A percentile compares a stretch with the other conserved stretches of the same genome.
Conservation (phyloP, 2,797 vertebrate species). For the Danio aesculapii region DNA sequence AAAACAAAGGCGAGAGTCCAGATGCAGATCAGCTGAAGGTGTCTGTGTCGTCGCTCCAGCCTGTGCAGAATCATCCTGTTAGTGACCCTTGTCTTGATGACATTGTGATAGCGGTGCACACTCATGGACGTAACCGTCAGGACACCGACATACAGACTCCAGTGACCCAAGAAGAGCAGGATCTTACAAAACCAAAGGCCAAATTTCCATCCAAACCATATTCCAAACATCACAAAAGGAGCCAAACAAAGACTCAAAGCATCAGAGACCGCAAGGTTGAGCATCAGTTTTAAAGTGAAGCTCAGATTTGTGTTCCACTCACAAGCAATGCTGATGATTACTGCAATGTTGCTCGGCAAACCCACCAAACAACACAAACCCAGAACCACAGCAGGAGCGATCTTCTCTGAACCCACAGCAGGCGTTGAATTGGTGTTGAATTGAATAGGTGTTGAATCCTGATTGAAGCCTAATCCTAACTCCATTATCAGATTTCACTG, state of each 20-base stretch:
- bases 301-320: constrained; percentile 34
- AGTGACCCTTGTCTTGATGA: constrained; percentile 42
- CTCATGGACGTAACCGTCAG: constrained; percentile 57
- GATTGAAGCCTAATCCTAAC: not conserved
- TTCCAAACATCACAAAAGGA: constrained; percentile 41
- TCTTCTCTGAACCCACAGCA: not conserved
- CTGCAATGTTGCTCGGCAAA: constrained; percentile 54
- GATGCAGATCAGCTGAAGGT: constrained; percentile 37
- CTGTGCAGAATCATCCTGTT: constrained; percentile 31
- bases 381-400: constrained; percentile 40
- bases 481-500: not conserved
- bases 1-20: constrained; percentile 50
- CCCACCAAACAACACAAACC: constrained; percentile 57
- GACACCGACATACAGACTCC: constrained; percentile 52
- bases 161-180: constrained; percentile 40
- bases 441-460: no score
- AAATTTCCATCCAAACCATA: constrained; percentile 44
- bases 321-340: constrained; percentile 47
- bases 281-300: constrained; percentile 57
- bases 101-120: constrained; percentile 49
- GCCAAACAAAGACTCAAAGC: constrained; percentile 47
- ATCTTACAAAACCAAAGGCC: constrained; percentile 43
- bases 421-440: no score
- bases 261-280: constrained; percentile 60
- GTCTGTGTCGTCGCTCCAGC: constrained; percentile 3